Evolutionary conservation across 2,113 vertebrate species (phyloP).

Genomic region (Kryptolebias marmoratus): DNA sequence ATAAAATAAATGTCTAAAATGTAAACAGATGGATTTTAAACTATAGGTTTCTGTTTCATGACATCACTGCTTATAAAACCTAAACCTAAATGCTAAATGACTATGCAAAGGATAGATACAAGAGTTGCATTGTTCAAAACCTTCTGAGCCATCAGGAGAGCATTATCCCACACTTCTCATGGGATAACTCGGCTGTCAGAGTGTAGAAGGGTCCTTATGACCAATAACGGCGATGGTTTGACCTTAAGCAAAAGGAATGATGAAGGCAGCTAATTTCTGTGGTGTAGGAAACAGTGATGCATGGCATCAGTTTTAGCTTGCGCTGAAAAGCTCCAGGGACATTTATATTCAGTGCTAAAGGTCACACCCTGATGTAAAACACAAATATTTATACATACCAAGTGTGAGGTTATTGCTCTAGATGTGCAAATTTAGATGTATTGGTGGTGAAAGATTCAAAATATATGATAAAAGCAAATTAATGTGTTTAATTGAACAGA

Average conservation of each 20-base stretch:
- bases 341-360: conserved; percentile 43
- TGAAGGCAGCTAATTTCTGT: conserved; percentile 63
- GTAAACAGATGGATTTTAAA: too few relatives aligned
- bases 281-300: conserved; percentile 43
- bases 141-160: conserved; percentile 9
- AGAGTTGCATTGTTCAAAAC: conserved; percentile 35
- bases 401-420: background rate
- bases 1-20: too few relatives aligned
- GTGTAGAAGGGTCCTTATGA: conserved; percentile 34
- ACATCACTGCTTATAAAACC: background rate
- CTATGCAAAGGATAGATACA: conserved; percentile 16
- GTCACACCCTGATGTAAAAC: conserved; percentile 36
- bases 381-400: conserved; percentile 41
- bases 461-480: background rate
- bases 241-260: conserved; percentile 61
- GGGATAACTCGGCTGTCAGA: conserved; percentile 61
- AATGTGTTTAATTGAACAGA: background rate
- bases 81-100: background rate
- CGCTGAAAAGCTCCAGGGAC: conserved; percentile 40
- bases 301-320: conserved; percentile 51
- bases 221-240: conserved; percentile 47
- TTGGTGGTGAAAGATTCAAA: background rate
- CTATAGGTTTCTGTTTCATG: background rate
- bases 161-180: conserved; percentile 32
- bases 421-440: background rate